Percentiles rank a stretch among this genome's conserved stretches.
These are phyloP conservation scores for Chloebia gouldiae DNA, from an alignment of 2,113 vertebrate genomes.

Conservation along the genomic window DNA sequence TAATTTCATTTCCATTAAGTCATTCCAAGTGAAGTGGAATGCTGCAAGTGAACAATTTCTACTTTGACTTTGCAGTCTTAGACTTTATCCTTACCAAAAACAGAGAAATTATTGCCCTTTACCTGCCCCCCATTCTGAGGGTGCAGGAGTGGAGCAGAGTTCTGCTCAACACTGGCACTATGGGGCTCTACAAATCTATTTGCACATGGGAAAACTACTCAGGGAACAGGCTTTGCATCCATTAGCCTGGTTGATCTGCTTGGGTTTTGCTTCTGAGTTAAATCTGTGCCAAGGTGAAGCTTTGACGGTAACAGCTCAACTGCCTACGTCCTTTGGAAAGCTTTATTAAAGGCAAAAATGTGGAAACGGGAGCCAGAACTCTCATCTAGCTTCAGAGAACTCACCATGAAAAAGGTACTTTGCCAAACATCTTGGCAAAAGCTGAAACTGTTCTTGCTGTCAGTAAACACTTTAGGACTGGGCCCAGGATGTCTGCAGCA, in stretches of 20 bases:
- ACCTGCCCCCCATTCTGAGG: neutral
- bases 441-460: neutral
- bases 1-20: constrained; percentile 38
- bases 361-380: neutral
- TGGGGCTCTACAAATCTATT: neutral
- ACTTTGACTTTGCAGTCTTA: neutral
- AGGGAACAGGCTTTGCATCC: neutral
- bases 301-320: neutral
- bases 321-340: neutral
- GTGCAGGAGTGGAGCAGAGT: neutral
- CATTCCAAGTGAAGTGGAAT: neutral
- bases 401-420: neutral
- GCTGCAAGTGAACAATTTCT: neutral
- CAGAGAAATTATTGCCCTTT: neutral
- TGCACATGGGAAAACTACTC: neutral
- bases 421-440: neutral
- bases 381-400: neutral
- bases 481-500: neutral
- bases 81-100: neutral
- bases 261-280: neutral
- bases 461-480: neutral
- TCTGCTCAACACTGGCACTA: neutral
- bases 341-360: neutral
- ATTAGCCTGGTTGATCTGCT: neutral
- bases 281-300: neutral